phyloP scores from a whole-genome alignment of 2,888 invertebrate genomes.

The Torymus texanus region DNA sequence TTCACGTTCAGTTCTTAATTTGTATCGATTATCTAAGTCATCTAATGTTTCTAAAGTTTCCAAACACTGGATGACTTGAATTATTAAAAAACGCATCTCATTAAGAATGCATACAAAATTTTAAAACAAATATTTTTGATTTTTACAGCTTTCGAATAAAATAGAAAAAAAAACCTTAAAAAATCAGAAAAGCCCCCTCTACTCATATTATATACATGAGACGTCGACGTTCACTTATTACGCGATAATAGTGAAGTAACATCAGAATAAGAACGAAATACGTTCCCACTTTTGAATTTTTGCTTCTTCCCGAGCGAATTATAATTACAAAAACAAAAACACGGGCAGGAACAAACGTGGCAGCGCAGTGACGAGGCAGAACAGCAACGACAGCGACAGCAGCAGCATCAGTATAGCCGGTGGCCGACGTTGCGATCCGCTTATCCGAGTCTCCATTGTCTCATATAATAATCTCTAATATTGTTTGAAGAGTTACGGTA shows the following conservation, averaged over 20 bases:
- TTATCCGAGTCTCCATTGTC: conserved; percentile 36
- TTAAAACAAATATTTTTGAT: conserved; percentile 2
- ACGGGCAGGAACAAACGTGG: conserved; percentile 24
- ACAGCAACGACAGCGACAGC: conserved; percentile 44
- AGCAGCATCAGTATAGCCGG: conserved; percentile 14
- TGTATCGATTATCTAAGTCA: too few species aligned
- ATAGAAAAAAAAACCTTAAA: conserved; percentile 16
- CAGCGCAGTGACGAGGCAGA: conserved; percentile 50
- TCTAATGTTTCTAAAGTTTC: too few species aligned
- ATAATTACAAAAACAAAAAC: conserved; percentile 20
- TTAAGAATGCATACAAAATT: conserved; percentile 6
- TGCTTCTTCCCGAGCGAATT: too few species aligned
- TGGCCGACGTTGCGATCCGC: conserved; percentile 53
- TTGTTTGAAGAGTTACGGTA: conserved; percentile 52
- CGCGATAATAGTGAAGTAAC: too few species aligned
- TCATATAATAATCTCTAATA: conserved; percentile 58
- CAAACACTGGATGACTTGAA: too few species aligned
- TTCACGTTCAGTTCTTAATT: too few species aligned
- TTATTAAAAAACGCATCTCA: not conserved
- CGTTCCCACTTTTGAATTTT: too few species aligned
- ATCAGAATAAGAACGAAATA: too few species aligned
- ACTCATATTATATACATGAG: too few species aligned
- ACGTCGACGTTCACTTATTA: too few species aligned
- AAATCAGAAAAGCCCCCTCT: too few species aligned
- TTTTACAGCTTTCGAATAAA: conserved; percentile 14